Evolutionary conservation across 2,888 invertebrate species (phyloP).

Genomic region (Cataglyphis albicans): DNA sequence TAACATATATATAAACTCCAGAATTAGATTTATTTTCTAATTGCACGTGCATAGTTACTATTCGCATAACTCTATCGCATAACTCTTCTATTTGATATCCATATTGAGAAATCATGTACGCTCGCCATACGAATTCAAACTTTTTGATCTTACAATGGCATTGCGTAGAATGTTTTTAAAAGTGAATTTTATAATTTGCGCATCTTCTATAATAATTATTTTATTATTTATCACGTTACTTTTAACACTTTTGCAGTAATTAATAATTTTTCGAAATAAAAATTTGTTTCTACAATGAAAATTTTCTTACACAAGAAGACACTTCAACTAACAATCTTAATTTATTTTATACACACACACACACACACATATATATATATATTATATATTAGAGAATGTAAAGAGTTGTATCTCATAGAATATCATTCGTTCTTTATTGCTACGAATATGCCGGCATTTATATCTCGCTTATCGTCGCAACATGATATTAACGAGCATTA

Average conservation of each 20-base stretch:
- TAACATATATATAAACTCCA: conserved; percentile 24
- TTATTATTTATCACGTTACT: background rate
- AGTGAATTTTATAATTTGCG: background rate
- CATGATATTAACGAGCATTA: conserved; percentile 14
- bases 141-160: background rate
- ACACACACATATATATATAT: background rate
- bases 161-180: background rate
- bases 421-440: conserved; percentile 23
- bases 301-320: background rate
- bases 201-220: background rate
- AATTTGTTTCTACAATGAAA: background rate
- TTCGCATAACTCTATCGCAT: conserved; percentile 36
- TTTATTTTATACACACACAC: background rate
- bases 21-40: conserved; percentile 53
- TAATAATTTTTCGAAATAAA: background rate
- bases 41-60: conserved; percentile 21
- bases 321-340: background rate
- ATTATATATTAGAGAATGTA: background rate
- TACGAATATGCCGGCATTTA: conserved; percentile 10
- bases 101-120: conserved; percentile 24
- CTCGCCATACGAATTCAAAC: background rate
- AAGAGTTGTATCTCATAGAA: background rate
- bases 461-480: conserved; percentile 30
- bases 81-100: conserved; percentile 24
- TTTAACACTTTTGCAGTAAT: background rate